Percentiles rank a stretch among this genome's conserved stretches.
phyloP scores from a whole-genome alignment of 2,888 invertebrate species.

The Auanema sp. region DNA sequence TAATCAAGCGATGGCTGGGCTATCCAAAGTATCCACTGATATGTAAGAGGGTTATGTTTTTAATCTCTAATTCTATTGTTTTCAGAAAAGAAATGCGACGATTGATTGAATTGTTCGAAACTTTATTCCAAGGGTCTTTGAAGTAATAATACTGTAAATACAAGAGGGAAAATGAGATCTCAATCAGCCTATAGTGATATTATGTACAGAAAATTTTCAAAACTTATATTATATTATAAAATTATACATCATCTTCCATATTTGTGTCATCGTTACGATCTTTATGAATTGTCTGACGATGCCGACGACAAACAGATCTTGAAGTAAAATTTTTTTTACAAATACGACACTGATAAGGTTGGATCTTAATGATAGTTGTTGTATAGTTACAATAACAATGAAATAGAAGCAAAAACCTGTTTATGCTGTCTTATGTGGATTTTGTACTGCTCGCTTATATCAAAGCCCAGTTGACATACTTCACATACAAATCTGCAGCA shows the following conservation, averaged over 20 bases:
- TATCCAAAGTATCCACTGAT: conserved; percentile 50
- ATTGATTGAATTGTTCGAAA: conserved; percentile 18
- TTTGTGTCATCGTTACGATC: neutral
- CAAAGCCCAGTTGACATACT: conserved; percentile 23
- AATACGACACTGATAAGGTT: conserved; percentile 31
- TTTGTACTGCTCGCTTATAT: conserved; percentile 39
- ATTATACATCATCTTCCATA: neutral
- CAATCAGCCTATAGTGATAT: neutral
- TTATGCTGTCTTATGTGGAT: conserved; percentile 14
- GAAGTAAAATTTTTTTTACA: conserved; percentile 33
- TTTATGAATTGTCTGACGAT: conserved; percentile 13
- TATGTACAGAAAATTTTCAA: neutral
- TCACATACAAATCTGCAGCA: conserved; percentile 30
- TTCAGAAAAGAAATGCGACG: conserved; percentile 1
- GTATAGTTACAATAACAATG: neutral
- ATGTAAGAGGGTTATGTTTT: conserved; percentile 35
- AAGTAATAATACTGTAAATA: conserved; percentile 14
- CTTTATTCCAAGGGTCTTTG: conserved; percentile 40
- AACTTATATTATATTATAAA: neutral
- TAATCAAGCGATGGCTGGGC: conserved; percentile 49
- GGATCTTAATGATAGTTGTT: conserved; percentile 24
- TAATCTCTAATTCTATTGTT: neutral
- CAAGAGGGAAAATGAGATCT: conserved; percentile 1
- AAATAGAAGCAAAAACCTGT: conserved; percentile 17
- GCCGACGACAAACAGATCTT: conserved; percentile 26